phyloP scores from a whole-genome alignment of 1,140 invertebrate genomes.

The Monochamus saltuarius region DNA sequence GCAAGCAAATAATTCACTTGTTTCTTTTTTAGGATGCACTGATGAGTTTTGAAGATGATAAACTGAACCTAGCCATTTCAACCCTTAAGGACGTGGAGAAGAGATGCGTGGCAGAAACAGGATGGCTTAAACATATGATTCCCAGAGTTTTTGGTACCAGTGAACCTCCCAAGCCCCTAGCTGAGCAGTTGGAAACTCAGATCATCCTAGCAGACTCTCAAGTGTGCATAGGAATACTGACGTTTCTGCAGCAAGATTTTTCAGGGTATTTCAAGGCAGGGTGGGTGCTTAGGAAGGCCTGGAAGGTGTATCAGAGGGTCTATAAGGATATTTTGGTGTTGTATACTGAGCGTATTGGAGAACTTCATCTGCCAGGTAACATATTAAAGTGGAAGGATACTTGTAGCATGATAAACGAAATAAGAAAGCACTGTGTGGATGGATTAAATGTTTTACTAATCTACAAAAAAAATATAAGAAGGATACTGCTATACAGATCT shows the following conservation, averaged over 20 bases:
- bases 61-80: slow-evolving; percentile 60
- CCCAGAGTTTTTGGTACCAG: slow-evolving; percentile 55
- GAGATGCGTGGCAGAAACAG: slow-evolving; percentile 59
- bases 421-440: too few relatives aligned
- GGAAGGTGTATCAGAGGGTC: slow-evolving; percentile 71
- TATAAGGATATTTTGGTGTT: slow-evolving; percentile 62
- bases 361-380: slow-evolving; percentile 34
- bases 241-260: slow-evolving; percentile 58
- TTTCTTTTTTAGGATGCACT: slow-evolving; percentile 61
- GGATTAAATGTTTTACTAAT: too few relatives aligned
- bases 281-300: slow-evolving; percentile 71
- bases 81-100: slow-evolving; percentile 66
- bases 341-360: slow-evolving; percentile 51
- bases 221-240: slow-evolving; percentile 41
- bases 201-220: slow-evolving; percentile 70
- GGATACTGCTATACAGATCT: too few relatives aligned
- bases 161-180: slow-evolving; percentile 36
- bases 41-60: slow-evolving; percentile 73
- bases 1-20: not conserved
- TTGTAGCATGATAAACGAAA: not conserved
- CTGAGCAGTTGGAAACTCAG: slow-evolving; percentile 62
- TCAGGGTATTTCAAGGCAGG: slow-evolving; percentile 70
- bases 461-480: too few relatives aligned
- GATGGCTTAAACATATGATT: slow-evolving; percentile 61
- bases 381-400: not conserved